A percentile compares a stretch with the other conserved stretches of the same genome.
Evolutionary conservation across 2,888 invertebrate species (phyloP).

Genomic region (Eupeodes luniger): DNA sequence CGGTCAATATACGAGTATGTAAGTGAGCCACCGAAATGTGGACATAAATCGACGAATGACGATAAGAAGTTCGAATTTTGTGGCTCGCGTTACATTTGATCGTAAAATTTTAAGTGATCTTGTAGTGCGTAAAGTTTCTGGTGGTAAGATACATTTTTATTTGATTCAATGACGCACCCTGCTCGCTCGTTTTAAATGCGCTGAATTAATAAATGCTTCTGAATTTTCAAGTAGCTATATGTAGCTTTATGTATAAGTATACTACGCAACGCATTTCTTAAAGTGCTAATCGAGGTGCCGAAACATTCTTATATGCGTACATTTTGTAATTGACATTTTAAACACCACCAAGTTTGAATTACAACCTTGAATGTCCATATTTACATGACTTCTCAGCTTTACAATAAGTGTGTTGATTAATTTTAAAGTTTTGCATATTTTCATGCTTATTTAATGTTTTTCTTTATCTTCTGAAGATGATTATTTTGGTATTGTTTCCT

Average conservation of each 20-base stretch:
- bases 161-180: constrained; percentile 8
- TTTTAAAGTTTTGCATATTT: too few species aligned
- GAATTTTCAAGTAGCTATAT: constrained; percentile 11
- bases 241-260: too few species aligned
- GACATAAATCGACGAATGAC: constrained; percentile 19
- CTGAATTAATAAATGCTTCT: constrained; percentile 38
- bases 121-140: constrained; percentile 36
- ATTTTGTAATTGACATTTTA: constrained; percentile 14
- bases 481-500: too few species aligned
- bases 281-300: constrained; percentile 50
- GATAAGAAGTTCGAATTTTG: constrained; percentile 44
- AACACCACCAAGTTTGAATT: background rate
- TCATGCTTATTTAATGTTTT: too few species aligned
- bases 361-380: too few species aligned
- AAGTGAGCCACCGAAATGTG: constrained; percentile 66
- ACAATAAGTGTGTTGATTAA: background rate
- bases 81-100: constrained; percentile 62
- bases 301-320: background rate
- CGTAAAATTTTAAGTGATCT: constrained; percentile 60
- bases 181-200: background rate
- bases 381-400: background rate
- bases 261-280: constrained; percentile 2
- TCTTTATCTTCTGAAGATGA: too few species aligned
- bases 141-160: constrained; percentile 1
- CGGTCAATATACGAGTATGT: constrained; percentile 64